These are phyloP conservation scores for Otolemur crassicaudatus DNA, from an alignment of 2,797 vertebrate species.

Conservation along the genomic window DNA sequence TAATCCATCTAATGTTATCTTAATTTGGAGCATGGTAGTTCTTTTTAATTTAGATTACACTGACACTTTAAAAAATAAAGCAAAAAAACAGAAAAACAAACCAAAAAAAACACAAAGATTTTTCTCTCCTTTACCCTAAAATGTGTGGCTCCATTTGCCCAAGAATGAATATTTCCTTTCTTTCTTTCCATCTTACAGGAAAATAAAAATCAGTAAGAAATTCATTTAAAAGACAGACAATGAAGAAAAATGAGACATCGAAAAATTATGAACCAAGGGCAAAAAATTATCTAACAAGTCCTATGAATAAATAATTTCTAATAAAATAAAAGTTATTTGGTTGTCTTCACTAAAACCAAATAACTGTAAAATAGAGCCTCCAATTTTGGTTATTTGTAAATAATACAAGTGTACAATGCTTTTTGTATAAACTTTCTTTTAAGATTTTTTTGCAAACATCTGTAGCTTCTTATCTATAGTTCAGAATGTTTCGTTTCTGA, in stretches of 20 bases:
- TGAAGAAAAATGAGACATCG: not conserved
- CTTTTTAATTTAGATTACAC: conserved; percentile 64
- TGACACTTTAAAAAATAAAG: conserved; percentile 53
- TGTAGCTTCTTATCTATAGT: conserved; percentile 18
- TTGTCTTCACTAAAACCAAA: not conserved
- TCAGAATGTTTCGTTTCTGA: conserved; percentile 41
- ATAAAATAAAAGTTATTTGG: conserved; percentile 14
- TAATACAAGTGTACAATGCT: not conserved
- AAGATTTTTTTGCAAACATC: conserved; percentile 18
- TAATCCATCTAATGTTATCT: conserved; percentile 53
- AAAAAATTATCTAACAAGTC: conserved; percentile 52
- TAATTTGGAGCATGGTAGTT: conserved; percentile 61
- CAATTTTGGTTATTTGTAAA: not conserved
- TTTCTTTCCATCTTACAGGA: conserved; percentile 49
- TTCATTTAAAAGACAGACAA: conserved; percentile 23
- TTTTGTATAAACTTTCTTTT: conserved; percentile 30
- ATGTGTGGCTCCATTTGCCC: not conserved
- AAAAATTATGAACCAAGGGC: conserved; percentile 25
- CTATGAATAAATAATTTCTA: not conserved
- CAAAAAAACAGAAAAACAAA: conserved; percentile 47
- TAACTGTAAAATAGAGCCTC: not conserved
- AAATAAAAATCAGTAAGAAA: conserved; percentile 46
- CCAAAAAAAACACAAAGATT: not conserved
- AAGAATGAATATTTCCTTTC: conserved; percentile 48
- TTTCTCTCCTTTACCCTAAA: conserved; percentile 35